Base-by-base conservation (phyloP, 2,797 vertebrate species). In the Acridotheres tristis region DNA sequence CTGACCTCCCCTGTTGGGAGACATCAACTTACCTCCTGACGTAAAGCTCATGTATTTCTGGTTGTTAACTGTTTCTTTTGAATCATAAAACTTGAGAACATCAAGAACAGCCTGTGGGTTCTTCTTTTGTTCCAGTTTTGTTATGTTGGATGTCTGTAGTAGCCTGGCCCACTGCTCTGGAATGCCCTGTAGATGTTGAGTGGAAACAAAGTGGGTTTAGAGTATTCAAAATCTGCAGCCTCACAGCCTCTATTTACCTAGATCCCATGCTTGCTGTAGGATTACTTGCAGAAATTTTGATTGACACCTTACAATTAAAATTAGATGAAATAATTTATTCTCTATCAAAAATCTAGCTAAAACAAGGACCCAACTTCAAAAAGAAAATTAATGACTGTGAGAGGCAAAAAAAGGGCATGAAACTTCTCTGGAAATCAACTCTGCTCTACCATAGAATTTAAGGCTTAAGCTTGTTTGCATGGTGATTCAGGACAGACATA, bases 21-120 rank as follows among this genome's bases (percentile, higher is more conserved):
- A 57, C 1, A 5, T 3, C 1, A 2, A 91, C 98, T 98, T 97
- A 99, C 99, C 99, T 99, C 99, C 99, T 50, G 99, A 99, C 0
- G 99, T 99, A 98, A 99, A 99, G 98, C 99, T 99, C 99, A 99
- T 99, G 51, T 99, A 99, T 93, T 99, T 99, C 99, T 99, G 99
- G 98, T 99, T 99, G 98, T 99, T 99, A 94, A 99, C 99, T 0
- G 99, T 99, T 98, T 99, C 99, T 98, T 99, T 99, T 97, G 99
- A 99, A 98, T 99, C 99, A 42, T 99, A 99, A 98, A 99, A 99
- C 97, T 99, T 99, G 86, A 99, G 98, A 75, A 99, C 99, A 73
- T 99, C 99, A 94, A 99, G 93, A 89, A 99, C 99, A 10, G 99
- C 99, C 94, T 99, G 99, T 11, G 99, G 99, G 93, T 99, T 99